Evolutionary conservation across 2,113 vertebrate genomes (phyloP).

Genomic region (human): DNA sequence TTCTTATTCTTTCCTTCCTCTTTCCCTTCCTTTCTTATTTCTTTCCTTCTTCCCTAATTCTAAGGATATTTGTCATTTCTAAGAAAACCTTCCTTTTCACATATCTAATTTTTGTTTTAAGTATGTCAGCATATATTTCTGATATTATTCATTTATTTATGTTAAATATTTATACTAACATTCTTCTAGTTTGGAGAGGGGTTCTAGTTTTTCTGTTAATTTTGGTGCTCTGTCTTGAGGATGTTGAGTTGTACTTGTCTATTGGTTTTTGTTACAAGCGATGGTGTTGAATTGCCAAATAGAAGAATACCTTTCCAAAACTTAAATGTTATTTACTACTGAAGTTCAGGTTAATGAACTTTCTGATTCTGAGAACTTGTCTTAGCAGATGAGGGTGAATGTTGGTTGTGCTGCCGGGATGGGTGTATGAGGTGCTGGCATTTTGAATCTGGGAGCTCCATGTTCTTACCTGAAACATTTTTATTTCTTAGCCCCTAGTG

Average conservation of each 20-base stretch:
- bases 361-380: background rate
- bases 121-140: background rate
- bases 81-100: background rate
- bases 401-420: background rate
- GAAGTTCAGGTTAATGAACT: background rate
- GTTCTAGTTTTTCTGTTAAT: background rate
- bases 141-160: background rate
- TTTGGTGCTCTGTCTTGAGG: background rate
- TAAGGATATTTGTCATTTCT: background rate
- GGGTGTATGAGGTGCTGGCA: background rate
- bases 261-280: background rate
- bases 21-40: background rate
- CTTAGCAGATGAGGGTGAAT: background rate
- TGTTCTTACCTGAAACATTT: background rate
- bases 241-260: background rate
- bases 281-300: background rate
- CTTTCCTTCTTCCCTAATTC: background rate
- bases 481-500: background rate
- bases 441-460: background rate
- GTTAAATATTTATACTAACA: background rate
- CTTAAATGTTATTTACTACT: background rate
- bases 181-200: background rate
- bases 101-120: background rate
- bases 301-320: background rate
- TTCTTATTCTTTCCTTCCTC: background rate